phyloP scores from a whole-genome alignment of 2,888 invertebrate species.

The Atherix ibis region DNA sequence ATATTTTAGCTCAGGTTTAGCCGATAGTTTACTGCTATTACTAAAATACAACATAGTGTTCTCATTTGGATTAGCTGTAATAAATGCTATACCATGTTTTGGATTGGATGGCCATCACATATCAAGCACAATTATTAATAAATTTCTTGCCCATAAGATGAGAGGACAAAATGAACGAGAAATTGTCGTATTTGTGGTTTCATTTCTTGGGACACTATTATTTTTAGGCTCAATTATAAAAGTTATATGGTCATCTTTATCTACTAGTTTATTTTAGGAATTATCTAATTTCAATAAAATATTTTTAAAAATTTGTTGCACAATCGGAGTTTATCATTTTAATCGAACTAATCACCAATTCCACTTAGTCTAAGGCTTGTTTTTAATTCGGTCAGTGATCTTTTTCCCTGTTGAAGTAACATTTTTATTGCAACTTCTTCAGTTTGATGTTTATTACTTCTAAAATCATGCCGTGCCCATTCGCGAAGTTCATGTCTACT shows the following conservation, averaged over 20 bases:
- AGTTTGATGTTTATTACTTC: constrained; percentile 47
- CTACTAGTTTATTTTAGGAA: constrained; percentile 20
- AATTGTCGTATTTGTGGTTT: constrained; percentile 49
- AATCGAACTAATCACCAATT: constrained; percentile 4
- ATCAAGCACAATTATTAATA: constrained; percentile 48
- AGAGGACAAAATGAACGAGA: constrained; percentile 41
- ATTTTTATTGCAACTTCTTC: constrained; percentile 61
- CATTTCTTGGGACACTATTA: constrained; percentile 56
- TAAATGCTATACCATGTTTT: constrained; percentile 87
- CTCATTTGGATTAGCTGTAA: constrained; percentile 75
- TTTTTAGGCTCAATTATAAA: constrained; percentile 48
- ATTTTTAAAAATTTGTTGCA: too few relatives aligned
- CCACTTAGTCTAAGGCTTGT: constrained; percentile 44
- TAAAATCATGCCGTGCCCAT: constrained; percentile 64
- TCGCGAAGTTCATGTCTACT: constrained; percentile 48
- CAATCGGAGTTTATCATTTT: too few relatives aligned
- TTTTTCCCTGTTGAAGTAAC: constrained; percentile 50
- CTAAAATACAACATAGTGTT: constrained; percentile 70
- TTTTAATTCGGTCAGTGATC: constrained; percentile 50
- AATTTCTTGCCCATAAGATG: constrained; percentile 34
- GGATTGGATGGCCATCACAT: constrained; percentile 90
- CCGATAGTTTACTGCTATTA: constrained; percentile 53
- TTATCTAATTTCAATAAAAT: constrained; percentile 2
- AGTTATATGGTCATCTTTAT: constrained; percentile 31
- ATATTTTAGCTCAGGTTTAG: constrained; percentile 44